Percentiles rank a stretch among this genome's conserved stretches.
Conservation (phyloP, 2,113 vertebrate genomes). For the Burhinus bistriatus region DNA sequence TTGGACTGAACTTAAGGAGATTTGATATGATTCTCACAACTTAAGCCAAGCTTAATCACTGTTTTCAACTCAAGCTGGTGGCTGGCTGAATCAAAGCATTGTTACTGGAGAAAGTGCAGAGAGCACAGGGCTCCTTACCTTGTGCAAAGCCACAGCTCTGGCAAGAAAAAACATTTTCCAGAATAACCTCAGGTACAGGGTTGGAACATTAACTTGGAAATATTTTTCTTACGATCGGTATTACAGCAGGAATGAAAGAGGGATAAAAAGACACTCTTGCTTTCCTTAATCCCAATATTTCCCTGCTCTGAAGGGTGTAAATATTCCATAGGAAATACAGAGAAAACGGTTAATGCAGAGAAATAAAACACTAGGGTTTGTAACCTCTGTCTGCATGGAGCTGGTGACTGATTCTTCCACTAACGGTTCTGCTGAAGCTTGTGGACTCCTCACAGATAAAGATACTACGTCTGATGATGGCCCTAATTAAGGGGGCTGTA, state of each 20-base stretch:
- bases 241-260: neutral
- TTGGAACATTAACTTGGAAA: constrained; percentile 8
- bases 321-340: neutral
- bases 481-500: neutral
- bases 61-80: constrained; percentile 46
- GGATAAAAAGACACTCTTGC: neutral
- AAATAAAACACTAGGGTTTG: neutral
- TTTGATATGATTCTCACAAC: constrained; percentile 54
- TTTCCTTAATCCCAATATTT: neutral
- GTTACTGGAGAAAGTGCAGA: constrained; percentile 62
- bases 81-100: constrained; percentile 56
- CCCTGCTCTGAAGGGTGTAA: neutral
- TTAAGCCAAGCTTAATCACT: constrained; percentile 59
- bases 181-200: neutral
- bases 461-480: neutral
- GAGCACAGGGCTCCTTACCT: neutral
- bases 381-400: neutral
- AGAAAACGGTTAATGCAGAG: neutral
- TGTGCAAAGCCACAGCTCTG: constrained; percentile 37
- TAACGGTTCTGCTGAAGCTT: neutral
- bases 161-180: constrained; percentile 2
- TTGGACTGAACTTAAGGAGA: constrained; percentile 59
- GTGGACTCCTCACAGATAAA: neutral
- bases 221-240: neutral
- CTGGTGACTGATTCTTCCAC: neutral